These are phyloP conservation scores for Archips xylosteana DNA, from an alignment of 2,888 invertebrate genomes.

Conservation along the genomic window DNA sequence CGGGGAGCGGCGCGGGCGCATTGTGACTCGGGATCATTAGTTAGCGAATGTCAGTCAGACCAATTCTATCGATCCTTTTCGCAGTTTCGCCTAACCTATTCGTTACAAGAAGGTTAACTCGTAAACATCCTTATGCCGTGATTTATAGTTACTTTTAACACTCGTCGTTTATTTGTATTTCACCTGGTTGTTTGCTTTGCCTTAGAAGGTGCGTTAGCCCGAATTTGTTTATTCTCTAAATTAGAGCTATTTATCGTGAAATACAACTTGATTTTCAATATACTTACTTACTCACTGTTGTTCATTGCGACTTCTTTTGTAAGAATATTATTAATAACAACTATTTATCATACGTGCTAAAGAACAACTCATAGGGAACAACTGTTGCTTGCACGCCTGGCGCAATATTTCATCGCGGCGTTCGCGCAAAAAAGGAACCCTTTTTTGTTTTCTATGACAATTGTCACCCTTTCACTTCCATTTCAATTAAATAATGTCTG, in stretches of 20 bases:
- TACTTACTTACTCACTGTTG: not conserved
- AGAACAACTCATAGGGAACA: conserved; percentile 63
- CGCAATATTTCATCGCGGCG: conserved; percentile 80
- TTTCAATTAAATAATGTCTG: conserved; percentile 86
- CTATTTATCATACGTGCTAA: conserved; percentile 59
- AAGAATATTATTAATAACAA: conserved; percentile 45
- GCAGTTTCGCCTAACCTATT: conserved; percentile 68
- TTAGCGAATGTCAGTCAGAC: conserved; percentile 78
- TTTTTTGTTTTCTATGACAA: conserved; percentile 83
- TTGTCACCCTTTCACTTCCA: conserved; percentile 84
- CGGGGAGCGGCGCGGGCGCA: conserved; percentile 67
- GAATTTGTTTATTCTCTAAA: conserved; percentile 24
- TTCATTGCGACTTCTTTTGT: conserved; percentile 6
- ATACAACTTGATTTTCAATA: conserved; percentile 20
- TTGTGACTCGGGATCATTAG: conserved; percentile 79
- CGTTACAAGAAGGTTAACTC: conserved; percentile 75
- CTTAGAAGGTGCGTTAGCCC: conserved; percentile 1
- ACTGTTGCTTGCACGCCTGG: conserved; percentile 83
- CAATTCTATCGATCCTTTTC: conserved; percentile 65
- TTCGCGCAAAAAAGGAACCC: conserved; percentile 78
- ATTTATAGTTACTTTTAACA: conserved; percentile 65
- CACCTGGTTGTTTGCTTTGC: conserved; percentile 55
- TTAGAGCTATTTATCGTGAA: conserved; percentile 39
- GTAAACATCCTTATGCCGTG: conserved; percentile 75
- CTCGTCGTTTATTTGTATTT: conserved; percentile 58